A percentile compares a stretch with the other conserved stretches of the same genome.
phyloP scores from a whole-genome alignment of 2,888 invertebrate species.

The Coleophora deauratella region DNA sequence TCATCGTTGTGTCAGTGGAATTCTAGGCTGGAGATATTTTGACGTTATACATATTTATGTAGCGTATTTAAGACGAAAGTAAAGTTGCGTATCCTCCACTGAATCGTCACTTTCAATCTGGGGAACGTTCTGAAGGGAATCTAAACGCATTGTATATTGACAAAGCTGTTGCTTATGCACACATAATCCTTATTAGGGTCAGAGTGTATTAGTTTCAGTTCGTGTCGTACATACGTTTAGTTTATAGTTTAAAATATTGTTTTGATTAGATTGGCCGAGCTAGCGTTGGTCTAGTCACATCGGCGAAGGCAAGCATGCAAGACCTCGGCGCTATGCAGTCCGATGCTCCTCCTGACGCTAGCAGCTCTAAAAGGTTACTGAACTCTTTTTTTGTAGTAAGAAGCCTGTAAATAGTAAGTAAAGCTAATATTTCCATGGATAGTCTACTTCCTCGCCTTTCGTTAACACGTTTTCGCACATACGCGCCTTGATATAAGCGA shows the following conservation, averaged over 20 bases:
- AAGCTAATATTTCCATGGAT: neutral
- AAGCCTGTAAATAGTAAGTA: too few species aligned
- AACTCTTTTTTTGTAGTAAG: neutral
- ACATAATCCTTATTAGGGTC: too few species aligned
- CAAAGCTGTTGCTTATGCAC: too few species aligned
- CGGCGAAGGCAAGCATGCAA: conserved; percentile 45
- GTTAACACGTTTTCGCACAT: neutral
- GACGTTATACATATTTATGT: too few species aligned
- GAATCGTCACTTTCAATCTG: too few species aligned
- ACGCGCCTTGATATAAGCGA: neutral
- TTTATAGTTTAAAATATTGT: neutral
- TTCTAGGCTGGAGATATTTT: too few species aligned
- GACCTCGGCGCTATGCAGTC: conserved; percentile 29
- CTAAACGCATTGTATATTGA: too few species aligned
- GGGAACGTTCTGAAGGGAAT: too few species aligned
- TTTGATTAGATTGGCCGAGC: conserved; percentile 27
- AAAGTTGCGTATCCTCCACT: too few species aligned
- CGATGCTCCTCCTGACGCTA: conserved; percentile 23
- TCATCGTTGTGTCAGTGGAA: too few species aligned
- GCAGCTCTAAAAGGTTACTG: conserved; percentile 28
- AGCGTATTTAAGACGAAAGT: too few species aligned
- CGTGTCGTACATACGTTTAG: too few species aligned
- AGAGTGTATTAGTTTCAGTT: neutral
- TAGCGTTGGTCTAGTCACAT: conserved; percentile 27
- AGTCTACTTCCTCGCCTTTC: neutral